Evolutionary conservation across 2,797 vertebrate genomes (phyloP).

Genomic region (Ceyx erithaca): DNA sequence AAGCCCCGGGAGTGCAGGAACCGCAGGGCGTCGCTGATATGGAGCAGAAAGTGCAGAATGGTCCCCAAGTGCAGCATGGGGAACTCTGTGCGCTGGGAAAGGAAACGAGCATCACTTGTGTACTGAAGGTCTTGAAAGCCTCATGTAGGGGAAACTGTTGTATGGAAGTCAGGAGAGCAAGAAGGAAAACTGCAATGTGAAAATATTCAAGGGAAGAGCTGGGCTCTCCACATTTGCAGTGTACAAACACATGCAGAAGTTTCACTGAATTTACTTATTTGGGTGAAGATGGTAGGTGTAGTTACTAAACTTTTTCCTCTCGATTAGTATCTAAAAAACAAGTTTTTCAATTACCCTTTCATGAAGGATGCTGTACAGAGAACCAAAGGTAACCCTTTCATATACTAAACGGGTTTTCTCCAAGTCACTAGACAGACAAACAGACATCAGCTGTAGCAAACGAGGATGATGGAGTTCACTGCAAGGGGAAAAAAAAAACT

Average conservation of each 20-base stretch:
- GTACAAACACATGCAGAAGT: not conserved
- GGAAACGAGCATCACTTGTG: not conserved
- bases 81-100: conserved; percentile 75
- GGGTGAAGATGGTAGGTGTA: not conserved
- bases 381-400: conserved; percentile 78
- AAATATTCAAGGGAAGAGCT: not conserved
- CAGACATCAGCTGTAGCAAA: conserved; percentile 80
- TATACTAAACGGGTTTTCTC: conserved; percentile 78
- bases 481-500: not conserved
- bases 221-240: not conserved
- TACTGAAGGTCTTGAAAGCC: not conserved
- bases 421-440: conserved; percentile 77
- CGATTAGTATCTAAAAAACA: not conserved
- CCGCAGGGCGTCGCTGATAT: conserved; percentile 70
- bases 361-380: conserved; percentile 81
- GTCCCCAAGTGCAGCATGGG: conserved; percentile 76
- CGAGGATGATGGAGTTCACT: conserved; percentile 80
- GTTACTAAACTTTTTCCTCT: not conserved
- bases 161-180: not conserved
- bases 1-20: conserved; percentile 78
- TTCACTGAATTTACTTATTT: not conserved
- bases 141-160: accelerated
- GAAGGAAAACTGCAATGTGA: accelerated
- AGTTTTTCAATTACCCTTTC: conserved; percentile 71
- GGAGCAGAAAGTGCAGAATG: conserved; percentile 76